Base-by-base conservation (phyloP, 1,140 invertebrate genomes). In the Helicorthomorpha holstii region DNA sequence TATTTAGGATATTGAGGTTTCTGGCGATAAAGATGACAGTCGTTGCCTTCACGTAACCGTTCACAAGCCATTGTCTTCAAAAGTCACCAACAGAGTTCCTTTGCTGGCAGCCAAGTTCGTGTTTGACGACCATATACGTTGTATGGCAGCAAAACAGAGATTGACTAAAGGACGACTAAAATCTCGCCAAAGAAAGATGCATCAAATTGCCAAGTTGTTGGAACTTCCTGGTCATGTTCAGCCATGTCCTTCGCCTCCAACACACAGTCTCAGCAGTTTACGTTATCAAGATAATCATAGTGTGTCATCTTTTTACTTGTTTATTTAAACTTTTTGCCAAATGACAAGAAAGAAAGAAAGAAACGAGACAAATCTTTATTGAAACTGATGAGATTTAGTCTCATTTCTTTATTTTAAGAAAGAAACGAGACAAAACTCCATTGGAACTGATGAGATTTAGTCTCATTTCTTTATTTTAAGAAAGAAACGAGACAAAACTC, bases 51-150 rank as follows among this genome's bases (percentile, higher is more conserved):
- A 96, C 60, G 77, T 98, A 21, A 94, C 90, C 0, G 87, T 98
- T 23, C 90, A 97, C 64, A 83, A 85, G 58, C 84, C 85, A 2
- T 68, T 80, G 1, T 74, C 75, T 0, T 73, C 73, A 2, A 75
- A 75, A 4, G 67, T 61, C 23, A 44, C 48, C 16, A 55, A 54
- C 27, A 29, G 82, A 29, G 75, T 80, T 1, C 85, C 91, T 0
- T 64, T 94, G 4, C 70, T 97, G 4, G 80, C 83, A 19, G 86
- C 91, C 0, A 91, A 89, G 66, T 96, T 98, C 64, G 79, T 96
- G 43, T 98, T 98, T 64, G 94, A 98, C 65, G 95, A 99, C 72
- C 91, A 98, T 64, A 98, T 98, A 54, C 75, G 95, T 12, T 97
- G 92, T 65, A 92, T 95, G 88, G 89, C 90, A 27, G 90, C 87